phyloP scores from a whole-genome alignment of 2,797 vertebrate species.

The Mormyrops boulengeri region DNA sequence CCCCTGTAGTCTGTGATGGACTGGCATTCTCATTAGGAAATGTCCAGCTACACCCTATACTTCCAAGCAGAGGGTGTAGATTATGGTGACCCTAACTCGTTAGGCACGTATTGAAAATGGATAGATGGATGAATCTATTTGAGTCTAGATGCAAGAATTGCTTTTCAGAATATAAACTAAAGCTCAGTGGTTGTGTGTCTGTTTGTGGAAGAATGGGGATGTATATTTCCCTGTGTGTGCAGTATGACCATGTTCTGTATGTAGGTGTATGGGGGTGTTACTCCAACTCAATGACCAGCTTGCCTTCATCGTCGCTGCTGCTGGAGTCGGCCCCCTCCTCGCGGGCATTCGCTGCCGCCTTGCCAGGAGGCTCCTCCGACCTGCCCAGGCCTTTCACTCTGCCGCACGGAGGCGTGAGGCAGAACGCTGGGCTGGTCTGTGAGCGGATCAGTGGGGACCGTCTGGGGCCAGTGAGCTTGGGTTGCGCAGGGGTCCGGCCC shows the following conservation, averaged over 20 bases:
- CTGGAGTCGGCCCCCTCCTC: slow-evolving; percentile 52
- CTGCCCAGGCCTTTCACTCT: neutral
- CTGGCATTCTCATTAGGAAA: neutral
- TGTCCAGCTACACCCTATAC: neutral
- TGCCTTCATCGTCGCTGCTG: slow-evolving; percentile 67
- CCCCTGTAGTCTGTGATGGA: neutral
- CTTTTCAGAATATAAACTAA: neutral
- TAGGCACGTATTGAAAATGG: neutral
- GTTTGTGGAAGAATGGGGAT: neutral
- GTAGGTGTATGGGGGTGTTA: neutral
- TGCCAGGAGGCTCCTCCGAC: neutral
- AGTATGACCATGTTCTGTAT: neutral
- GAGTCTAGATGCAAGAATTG: neutral
- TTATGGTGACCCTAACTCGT: neutral
- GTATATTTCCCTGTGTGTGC: neutral
- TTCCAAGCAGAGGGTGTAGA: neutral
- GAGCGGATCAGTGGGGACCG: neutral
- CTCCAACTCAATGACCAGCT: slow-evolving; percentile 67
- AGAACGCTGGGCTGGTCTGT: neutral
- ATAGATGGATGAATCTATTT: slow-evolving; percentile 4
- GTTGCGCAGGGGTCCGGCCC: neutral
- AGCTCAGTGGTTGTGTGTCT: neutral
- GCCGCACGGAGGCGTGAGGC: neutral
- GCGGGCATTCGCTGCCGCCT: slow-evolving; percentile 40
- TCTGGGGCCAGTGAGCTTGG: neutral